phyloP scores from a whole-genome alignment of 2,113 vertebrate species.

The Ia io region DNA sequence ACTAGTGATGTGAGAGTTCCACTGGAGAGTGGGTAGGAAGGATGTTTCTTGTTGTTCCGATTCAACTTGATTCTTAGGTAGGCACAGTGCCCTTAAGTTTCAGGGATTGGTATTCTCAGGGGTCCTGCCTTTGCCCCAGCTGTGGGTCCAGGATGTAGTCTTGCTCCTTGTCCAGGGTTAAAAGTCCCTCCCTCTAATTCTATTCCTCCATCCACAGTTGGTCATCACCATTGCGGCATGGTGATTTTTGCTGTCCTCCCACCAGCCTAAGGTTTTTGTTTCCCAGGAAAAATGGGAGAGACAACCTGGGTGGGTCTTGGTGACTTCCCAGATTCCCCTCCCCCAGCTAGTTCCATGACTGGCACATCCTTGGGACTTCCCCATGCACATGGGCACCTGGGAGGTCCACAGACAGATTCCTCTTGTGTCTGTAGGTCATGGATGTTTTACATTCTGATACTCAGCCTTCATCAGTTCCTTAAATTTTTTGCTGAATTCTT shows the following conservation, averaged over 20 bases:
- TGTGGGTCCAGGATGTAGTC: not conserved
- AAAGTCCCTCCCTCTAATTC: fast-evolving
- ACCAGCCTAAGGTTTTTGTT: not conserved
- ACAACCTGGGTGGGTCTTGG: not conserved
- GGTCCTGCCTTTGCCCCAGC: not conserved
- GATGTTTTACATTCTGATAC: not conserved
- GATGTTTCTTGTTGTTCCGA: not conserved
- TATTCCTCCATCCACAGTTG: not conserved
- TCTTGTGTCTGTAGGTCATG: fast-evolving
- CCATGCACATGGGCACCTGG: not conserved
- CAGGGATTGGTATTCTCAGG: not conserved
- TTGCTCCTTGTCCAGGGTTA: not conserved
- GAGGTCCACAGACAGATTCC: not conserved
- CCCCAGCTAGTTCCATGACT: fast-evolving
- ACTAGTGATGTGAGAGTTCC: not conserved
- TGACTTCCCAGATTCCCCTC: not conserved
- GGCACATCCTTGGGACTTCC: not conserved
- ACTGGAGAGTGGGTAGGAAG: not conserved
- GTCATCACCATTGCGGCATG: not conserved
- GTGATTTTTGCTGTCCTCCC: too few relatives aligned
- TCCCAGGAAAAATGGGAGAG: not conserved
- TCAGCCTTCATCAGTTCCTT: not conserved
- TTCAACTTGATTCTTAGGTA: not conserved
- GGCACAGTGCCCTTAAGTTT: fast-evolving
- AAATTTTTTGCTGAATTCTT: too few relatives aligned